These are phyloP conservation scores for Pandemis cinnamomeana DNA, from an alignment of 2,888 invertebrate genomes.

Conservation along the genomic window DNA sequence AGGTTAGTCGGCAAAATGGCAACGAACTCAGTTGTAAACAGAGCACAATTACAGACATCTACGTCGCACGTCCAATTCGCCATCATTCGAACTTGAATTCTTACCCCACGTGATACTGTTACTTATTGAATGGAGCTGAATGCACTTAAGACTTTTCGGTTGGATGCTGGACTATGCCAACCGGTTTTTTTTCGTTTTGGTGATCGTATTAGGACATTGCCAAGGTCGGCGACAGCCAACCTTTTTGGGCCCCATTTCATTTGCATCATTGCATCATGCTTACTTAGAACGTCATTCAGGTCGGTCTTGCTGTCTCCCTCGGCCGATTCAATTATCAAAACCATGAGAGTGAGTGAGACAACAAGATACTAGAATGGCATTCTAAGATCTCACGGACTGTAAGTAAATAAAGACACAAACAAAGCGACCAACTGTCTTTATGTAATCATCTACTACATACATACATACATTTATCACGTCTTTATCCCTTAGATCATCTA, in stretches of 20 bases:
- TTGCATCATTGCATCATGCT: background rate
- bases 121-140: background rate
- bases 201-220: background rate
- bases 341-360: no score
- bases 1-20: background rate
- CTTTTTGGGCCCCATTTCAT: background rate
- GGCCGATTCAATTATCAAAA: no score
- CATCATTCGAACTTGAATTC: background rate
- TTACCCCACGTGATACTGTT: background rate
- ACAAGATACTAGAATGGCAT: no score
- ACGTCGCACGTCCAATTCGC: background rate
- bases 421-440: no score
- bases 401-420: no score
- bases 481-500: no score
- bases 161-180: background rate
- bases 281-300: no score
- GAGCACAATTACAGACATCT: background rate
- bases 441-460: no score
- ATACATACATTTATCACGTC: no score
- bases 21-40: constrained; percentile 7
- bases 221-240: background rate
- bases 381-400: no score
- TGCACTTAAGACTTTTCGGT: background rate
- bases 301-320: no score
- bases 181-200: background rate